Evolutionary conservation across 2,797 vertebrate genomes (phyloP).

Genomic region (Oreochromis mossambicus): DNA sequence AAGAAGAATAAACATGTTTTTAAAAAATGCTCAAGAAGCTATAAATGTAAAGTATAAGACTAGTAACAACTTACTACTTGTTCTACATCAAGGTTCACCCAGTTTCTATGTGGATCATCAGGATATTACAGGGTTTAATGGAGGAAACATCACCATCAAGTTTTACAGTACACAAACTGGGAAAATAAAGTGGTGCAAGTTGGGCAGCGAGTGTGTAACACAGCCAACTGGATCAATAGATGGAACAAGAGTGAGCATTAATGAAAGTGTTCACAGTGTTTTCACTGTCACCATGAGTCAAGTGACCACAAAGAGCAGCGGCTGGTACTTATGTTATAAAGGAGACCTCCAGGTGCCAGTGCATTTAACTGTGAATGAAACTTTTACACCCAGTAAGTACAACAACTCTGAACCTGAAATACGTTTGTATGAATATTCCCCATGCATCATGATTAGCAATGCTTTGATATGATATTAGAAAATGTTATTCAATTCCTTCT

Average conservation of each 20-base stretch:
- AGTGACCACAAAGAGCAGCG: slow-evolving; percentile 1
- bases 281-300: slow-evolving; percentile 28
- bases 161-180: not conserved
- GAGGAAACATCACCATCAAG: not conserved
- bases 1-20: not conserved
- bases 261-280: fast-evolving
- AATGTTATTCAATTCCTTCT: not conserved
- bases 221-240: not conserved
- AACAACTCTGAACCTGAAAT: not conserved
- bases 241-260: not conserved
- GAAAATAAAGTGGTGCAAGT: slow-evolving; percentile 19
- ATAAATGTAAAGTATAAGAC: not conserved
- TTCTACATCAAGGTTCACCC: not conserved
- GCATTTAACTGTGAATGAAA: not conserved
- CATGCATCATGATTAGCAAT: not conserved
- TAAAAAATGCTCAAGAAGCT: not conserved
- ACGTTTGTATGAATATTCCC: not conserved
- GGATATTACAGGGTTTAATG: not conserved
- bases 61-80: not conserved
- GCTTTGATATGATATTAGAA: not conserved
- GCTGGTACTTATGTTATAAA: slow-evolving; percentile 38
- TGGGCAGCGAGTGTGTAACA: not conserved
- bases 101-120: slow-evolving; percentile 16
- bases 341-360: slow-evolving; percentile 45
- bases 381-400: slow-evolving; percentile 6